Evolutionary conservation across 2,113 vertebrate genomes (phyloP).

Genomic region (Gasterosteus nipponicus): DNA sequence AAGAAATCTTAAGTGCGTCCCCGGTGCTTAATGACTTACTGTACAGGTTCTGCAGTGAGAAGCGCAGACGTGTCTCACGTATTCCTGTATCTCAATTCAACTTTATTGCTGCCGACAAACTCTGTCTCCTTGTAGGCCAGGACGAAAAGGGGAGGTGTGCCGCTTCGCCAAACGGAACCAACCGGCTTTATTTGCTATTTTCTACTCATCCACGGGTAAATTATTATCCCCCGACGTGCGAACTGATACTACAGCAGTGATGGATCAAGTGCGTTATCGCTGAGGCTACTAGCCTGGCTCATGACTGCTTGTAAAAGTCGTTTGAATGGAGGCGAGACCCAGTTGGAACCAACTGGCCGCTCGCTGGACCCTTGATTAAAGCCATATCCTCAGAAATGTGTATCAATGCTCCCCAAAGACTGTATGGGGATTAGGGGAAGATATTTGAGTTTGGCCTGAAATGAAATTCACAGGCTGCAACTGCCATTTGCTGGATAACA

Average conservation of each 20-base stretch:
- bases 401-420: conserved; percentile 62
- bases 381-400: conserved; percentile 65
- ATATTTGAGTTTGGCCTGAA: conserved; percentile 51
- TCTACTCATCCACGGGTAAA: conserved; percentile 69
- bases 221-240: conserved; percentile 75
- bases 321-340: conserved; percentile 54
- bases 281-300: conserved; percentile 71
- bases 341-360: conserved; percentile 62
- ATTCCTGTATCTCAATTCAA: conserved; percentile 34
- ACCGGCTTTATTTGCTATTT: conserved; percentile 73
- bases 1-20: conserved; percentile 50
- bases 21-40: conserved; percentile 39
- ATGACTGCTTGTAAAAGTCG: conserved; percentile 43
- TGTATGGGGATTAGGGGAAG: conserved; percentile 52
- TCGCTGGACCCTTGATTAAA: conserved; percentile 68
- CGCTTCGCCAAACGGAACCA: conserved; percentile 64
- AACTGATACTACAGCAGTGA: conserved; percentile 74
- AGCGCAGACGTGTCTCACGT: conserved; percentile 29
- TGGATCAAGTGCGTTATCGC: conserved; percentile 77
- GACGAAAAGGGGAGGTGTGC: conserved; percentile 62
- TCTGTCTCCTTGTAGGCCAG: conserved; percentile 48
- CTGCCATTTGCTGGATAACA: conserved; percentile 56
- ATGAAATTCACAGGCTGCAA: conserved; percentile 47
- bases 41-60: conserved; percentile 27
- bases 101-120: conserved; percentile 30